Evolutionary conservation across 2,888 invertebrate species (phyloP).

Genomic region (Graphium colonna): DNA sequence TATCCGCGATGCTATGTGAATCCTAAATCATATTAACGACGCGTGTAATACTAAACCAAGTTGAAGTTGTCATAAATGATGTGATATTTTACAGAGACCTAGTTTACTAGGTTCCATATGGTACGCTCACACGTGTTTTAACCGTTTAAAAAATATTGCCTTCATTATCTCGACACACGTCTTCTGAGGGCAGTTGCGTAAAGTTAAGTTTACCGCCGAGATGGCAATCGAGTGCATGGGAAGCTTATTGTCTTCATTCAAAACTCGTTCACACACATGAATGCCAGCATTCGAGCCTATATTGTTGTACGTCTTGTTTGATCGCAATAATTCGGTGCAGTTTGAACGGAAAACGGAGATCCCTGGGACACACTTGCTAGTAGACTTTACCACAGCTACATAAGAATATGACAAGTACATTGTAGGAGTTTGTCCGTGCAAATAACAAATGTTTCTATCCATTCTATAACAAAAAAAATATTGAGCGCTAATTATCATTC

Average conservation of each 20-base stretch:
- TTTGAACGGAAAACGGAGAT: slow-evolving; percentile 16
- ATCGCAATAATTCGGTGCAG: slow-evolving; percentile 51
- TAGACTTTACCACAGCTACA: too few relatives aligned
- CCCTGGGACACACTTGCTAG: neutral
- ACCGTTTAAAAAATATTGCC: slow-evolving; percentile 60
- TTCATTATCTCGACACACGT: slow-evolving; percentile 66
- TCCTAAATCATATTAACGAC: slow-evolving; percentile 24
- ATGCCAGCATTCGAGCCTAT: slow-evolving; percentile 52
- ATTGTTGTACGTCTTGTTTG: slow-evolving; percentile 46
- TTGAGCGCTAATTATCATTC: too few relatives aligned
- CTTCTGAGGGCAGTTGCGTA: slow-evolving; percentile 59
- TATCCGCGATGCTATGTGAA: slow-evolving; percentile 25
- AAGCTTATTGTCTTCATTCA: slow-evolving; percentile 48
- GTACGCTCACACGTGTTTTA: slow-evolving; percentile 62
- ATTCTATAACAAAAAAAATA: too few relatives aligned
- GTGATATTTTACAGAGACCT: slow-evolving; percentile 46
- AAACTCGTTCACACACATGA: slow-evolving; percentile 66
- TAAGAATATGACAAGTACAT: too few relatives aligned
- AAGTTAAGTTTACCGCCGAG: slow-evolving; percentile 63
- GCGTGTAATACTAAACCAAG: neutral
- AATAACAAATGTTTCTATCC: too few relatives aligned
- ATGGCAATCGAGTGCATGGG: slow-evolving; percentile 72
- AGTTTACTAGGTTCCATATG: slow-evolving; percentile 53
- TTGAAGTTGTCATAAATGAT: slow-evolving; percentile 17
- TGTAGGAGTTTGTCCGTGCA: too few relatives aligned